Percentiles rank a stretch among this genome's conserved stretches.
phyloP scores from a whole-genome alignment of 2,797 vertebrate genomes.

The Thunnus albacares region DNA sequence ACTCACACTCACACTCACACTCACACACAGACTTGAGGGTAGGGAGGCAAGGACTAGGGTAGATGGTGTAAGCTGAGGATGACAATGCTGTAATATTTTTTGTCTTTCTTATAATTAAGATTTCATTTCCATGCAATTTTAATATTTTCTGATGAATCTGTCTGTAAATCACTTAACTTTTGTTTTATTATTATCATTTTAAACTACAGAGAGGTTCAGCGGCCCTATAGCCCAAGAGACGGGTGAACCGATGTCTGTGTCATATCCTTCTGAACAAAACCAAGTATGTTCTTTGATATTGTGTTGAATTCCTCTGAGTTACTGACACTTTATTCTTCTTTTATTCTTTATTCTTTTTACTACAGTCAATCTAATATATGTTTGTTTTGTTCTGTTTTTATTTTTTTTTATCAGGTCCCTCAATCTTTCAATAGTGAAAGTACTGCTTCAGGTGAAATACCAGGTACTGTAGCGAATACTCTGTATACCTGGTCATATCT shows the following conservation, averaged over 20 bases:
- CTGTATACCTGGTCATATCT: neutral
- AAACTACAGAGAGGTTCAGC: neutral
- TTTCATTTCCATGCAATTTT: neutral
- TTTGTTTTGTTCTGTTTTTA: conserved; percentile 6
- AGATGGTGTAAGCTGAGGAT: neutral
- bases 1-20: no score
- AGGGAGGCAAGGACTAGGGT: neutral
- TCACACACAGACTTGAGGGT: neutral
- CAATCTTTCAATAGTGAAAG: accelerated
- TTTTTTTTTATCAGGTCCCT: conserved; percentile 2
- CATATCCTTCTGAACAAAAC: neutral
- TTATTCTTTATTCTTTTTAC: neutral
- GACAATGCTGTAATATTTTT: neutral
- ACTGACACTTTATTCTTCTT: neutral
- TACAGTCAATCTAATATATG: neutral
- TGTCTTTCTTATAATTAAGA: neutral
- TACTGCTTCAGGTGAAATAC: neutral
- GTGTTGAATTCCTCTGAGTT: neutral
- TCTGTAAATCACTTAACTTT: neutral
- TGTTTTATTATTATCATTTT: conserved; percentile 6
- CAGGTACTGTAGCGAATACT: conserved; percentile 37
- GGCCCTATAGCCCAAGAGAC: conserved; percentile 22
- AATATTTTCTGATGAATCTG: neutral
- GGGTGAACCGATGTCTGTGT: neutral
- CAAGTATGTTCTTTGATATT: conserved; percentile 35